phyloP scores from a whole-genome alignment of 2,113 vertebrate species.

The Dunckerocampus dactyliophorus region DNA sequence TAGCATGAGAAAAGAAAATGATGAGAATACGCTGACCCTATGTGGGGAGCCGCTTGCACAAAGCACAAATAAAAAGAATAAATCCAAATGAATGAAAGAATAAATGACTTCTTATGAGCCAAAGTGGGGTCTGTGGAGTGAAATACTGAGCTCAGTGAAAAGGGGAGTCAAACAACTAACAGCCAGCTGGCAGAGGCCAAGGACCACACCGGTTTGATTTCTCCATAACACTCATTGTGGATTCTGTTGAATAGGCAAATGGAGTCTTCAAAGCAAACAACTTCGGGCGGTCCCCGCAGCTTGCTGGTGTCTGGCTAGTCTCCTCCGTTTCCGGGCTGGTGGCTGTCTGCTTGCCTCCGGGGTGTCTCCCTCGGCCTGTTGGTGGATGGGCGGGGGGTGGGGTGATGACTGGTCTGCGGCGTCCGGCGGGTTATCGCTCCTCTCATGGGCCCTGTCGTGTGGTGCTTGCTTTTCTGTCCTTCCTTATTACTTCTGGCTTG shows the following conservation, averaged over 20 bases:
- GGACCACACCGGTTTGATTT: slow-evolving; percentile 26
- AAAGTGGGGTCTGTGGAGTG: slow-evolving; percentile 10
- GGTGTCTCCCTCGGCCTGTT: too few species aligned
- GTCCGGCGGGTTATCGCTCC: too few species aligned
- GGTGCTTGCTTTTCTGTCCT: too few species aligned
- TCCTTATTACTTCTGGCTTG: too few species aligned
- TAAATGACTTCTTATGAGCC: slow-evolving; percentile 2
- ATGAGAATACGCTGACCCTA: slow-evolving; percentile 30
- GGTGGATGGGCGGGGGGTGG: too few species aligned
- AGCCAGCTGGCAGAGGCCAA: slow-evolving; percentile 29
- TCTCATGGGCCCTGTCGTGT: too few species aligned
- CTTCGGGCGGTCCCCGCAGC: too few species aligned
- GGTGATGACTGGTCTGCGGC: too few species aligned
- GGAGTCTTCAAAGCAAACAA: slow-evolving; percentile 1
- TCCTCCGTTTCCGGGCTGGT: too few species aligned
- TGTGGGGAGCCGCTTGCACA: slow-evolving; percentile 5
- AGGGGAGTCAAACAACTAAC: background rate
- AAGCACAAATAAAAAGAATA: slow-evolving; percentile 16
- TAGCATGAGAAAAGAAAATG: slow-evolving; percentile 16
- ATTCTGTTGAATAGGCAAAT: slow-evolving; percentile 15
- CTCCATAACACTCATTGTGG: slow-evolving; percentile 3
- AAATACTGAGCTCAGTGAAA: slow-evolving; percentile 31
- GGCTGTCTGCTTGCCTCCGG: too few species aligned
- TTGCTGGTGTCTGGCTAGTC: too few species aligned
- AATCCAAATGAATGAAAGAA: slow-evolving; percentile 25